phyloP scores from a whole-genome alignment of 2,888 invertebrate genomes.

The Xylota sylvarum region DNA sequence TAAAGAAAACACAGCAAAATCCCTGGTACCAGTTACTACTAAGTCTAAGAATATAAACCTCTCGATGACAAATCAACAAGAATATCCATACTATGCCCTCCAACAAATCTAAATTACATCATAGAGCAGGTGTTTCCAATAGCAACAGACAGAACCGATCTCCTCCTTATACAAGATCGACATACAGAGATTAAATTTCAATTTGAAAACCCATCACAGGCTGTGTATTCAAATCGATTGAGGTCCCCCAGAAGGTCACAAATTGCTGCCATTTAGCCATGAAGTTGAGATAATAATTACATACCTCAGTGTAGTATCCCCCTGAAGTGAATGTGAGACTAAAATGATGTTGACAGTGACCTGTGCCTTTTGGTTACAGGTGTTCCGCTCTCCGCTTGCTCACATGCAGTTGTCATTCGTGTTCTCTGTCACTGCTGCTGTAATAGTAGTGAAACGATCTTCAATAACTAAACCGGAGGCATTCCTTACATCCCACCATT shows the following conservation, averaged over 20 bases:
- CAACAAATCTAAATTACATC: slow-evolving; percentile 50
- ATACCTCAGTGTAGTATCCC: slow-evolving; percentile 54
- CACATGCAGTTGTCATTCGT: slow-evolving; percentile 62
- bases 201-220: slow-evolving; percentile 58
- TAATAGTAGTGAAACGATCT: slow-evolving; percentile 21
- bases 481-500: slow-evolving; percentile 46
- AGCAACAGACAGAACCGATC: slow-evolving; percentile 49
- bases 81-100: slow-evolving; percentile 33
- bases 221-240: slow-evolving; percentile 66
- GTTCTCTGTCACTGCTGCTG: slow-evolving; percentile 23
- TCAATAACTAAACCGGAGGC: slow-evolving; percentile 62
- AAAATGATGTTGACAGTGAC: slow-evolving; percentile 75
- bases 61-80: slow-evolving; percentile 31
- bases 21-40: background rate
- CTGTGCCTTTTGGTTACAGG: slow-evolving; percentile 75
- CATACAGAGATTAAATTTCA: slow-evolving; percentile 68
- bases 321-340: slow-evolving; percentile 60
- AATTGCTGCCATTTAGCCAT: slow-evolving; percentile 74
- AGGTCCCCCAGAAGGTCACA: slow-evolving; percentile 73
- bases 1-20: too few relatives aligned
- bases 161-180: slow-evolving; percentile 62
- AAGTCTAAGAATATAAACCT: background rate
- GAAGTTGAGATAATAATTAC: slow-evolving; percentile 73
- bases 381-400: slow-evolving; percentile 62
- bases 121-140: slow-evolving; percentile 68